Conservation (phyloP, 2,888 invertebrate species). For the Gymnoscelis rufifasciata region DNA sequence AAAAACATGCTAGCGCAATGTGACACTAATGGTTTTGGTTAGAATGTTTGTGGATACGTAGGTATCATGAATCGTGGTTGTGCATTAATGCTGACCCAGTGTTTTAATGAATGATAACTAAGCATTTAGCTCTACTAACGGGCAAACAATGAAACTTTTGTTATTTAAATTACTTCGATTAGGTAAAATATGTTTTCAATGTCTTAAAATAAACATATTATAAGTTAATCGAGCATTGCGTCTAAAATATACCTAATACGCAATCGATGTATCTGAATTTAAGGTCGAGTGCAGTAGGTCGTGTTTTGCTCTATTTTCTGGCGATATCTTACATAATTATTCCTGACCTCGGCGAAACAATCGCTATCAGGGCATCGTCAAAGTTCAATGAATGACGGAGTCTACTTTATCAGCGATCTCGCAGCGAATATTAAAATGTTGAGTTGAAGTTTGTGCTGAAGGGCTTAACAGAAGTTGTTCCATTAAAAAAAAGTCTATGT, state of each 20-base stretch:
- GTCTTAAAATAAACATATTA: background rate
- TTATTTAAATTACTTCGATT: background rate
- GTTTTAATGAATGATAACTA: conserved; percentile 24
- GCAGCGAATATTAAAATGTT: conserved; percentile 25
- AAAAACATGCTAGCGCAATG: conserved; percentile 19
- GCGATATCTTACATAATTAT: conserved; percentile 27
- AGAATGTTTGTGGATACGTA: conserved; percentile 6
- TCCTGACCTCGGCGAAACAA: conserved; percentile 23
- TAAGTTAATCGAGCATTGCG: background rate
- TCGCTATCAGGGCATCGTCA: conserved; percentile 25
- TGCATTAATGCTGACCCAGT: conserved; percentile 36
- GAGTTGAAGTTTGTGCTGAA: conserved; percentile 24
- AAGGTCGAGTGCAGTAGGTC: conserved; percentile 22
- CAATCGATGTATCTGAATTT: background rate
- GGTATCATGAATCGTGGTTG: conserved; percentile 13
- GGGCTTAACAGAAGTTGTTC: conserved; percentile 25
- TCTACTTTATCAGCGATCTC: conserved; percentile 25
- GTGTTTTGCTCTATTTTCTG: conserved; percentile 24
- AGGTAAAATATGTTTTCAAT: no score
- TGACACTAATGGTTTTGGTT: conserved; percentile 8
- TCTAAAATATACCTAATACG: background rate
- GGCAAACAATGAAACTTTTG: conserved; percentile 12
- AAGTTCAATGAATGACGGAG: conserved; percentile 26
- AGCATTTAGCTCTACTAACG: conserved; percentile 13
- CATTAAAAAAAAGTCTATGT: conserved; percentile 15